Percentiles rank a stretch among this genome's conserved stretches.
Evolutionary conservation across 2,888 invertebrate genomes (phyloP).

Genomic region (Girardia tigrina): DNA sequence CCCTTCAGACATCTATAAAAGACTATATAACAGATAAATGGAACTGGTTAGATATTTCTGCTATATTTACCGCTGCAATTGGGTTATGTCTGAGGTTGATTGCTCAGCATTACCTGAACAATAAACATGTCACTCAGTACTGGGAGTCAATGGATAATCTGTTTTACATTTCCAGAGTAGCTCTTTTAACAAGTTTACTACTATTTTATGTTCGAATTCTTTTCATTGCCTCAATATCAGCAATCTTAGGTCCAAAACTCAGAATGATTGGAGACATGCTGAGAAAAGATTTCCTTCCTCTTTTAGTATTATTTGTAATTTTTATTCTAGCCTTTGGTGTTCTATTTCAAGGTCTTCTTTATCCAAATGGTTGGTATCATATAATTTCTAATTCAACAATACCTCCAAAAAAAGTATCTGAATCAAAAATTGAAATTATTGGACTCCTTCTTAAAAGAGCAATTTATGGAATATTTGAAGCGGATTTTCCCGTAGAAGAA

Average conservation of each 20-base stretch:
- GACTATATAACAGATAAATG: slow-evolving; percentile 24
- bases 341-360: slow-evolving; percentile 35
- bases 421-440: not conserved
- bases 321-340: slow-evolving; percentile 36
- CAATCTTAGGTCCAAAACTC: slow-evolving; percentile 35
- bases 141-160: not conserved
- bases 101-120: not conserved
- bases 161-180: not conserved
- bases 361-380: slow-evolving; percentile 34
- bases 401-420: not conserved
- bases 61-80: not conserved
- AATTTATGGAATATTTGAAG: slow-evolving; percentile 31
- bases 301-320: slow-evolving; percentile 33
- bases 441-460: slow-evolving; percentile 17
- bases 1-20: not conserved
- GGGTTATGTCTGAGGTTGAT: slow-evolving; percentile 15
- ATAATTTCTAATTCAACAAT: not conserved
- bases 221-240: slow-evolving; percentile 33
- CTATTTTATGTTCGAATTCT: slow-evolving; percentile 33
- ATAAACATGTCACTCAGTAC: slow-evolving; percentile 14
- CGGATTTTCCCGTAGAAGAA: slow-evolving; percentile 21
- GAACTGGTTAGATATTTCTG: slow-evolving; percentile 30
- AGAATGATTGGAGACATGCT: slow-evolving; percentile 37
- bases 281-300: slow-evolving; percentile 33
- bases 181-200: slow-evolving; percentile 25